Evolutionary conservation across 2,797 vertebrate species (phyloP).

Genomic region (Ataeniobius toweri): DNA sequence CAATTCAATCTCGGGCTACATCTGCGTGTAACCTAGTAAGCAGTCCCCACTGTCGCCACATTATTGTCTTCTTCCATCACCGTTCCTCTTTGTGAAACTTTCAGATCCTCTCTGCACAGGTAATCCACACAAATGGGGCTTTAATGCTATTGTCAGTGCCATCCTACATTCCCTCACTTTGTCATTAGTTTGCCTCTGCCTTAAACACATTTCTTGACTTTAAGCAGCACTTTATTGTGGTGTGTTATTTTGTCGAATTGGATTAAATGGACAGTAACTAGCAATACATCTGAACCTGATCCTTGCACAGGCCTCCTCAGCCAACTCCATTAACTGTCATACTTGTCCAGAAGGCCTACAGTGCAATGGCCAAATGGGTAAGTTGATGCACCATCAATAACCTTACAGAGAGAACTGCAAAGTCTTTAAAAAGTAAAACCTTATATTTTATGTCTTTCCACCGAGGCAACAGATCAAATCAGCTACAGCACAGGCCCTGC

Average conservation of each 20-base stretch:
- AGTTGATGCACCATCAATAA: conserved; percentile 80
- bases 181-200: conserved; percentile 76
- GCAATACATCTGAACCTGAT: conserved; percentile 83
- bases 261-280: conserved; percentile 80
- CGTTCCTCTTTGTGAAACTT: conserved; percentile 69
- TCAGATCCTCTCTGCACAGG: conserved; percentile 67
- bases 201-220: conserved; percentile 80
- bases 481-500: conserved; percentile 70
- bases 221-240: conserved; percentile 88
- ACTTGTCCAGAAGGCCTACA: conserved; percentile 67
- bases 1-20: conserved; percentile 74
- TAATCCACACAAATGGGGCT: conserved; percentile 81
- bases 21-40: conserved; percentile 73
- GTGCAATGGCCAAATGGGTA: conserved; percentile 75
- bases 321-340: conserved; percentile 83
- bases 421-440: conserved; percentile 79
- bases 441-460: conserved; percentile 78
- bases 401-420: conserved; percentile 60
- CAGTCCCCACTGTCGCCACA: conserved; percentile 75
- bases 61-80: conserved; percentile 73
- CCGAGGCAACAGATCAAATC: conserved; percentile 80
- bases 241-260: conserved; percentile 82
- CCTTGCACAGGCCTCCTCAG: conserved; percentile 70
- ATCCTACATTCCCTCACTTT: conserved; percentile 78
- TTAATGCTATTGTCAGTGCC: conserved; percentile 78